Percentiles rank a stretch among this genome's conserved stretches.
phyloP scores from a whole-genome alignment of 2,888 invertebrate genomes.

The Caenorhabditis uteleia region DNA sequence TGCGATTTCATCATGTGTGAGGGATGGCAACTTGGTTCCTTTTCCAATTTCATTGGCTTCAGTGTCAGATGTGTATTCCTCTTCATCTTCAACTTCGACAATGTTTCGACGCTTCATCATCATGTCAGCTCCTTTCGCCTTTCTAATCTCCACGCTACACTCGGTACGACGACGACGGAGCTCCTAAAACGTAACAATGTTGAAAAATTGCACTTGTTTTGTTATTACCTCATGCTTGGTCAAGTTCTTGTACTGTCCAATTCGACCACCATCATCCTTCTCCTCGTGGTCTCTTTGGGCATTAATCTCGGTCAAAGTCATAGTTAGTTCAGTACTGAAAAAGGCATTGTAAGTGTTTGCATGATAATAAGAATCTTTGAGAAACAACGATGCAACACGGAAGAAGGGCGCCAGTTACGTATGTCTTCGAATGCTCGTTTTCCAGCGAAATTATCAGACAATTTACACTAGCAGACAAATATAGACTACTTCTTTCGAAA shows the following conservation, averaged over 20 bases:
- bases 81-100: constrained; percentile 43
- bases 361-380: no score
- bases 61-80: constrained; percentile 11
- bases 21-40: constrained; percentile 10
- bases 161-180: constrained; percentile 87
- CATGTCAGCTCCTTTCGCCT: constrained; percentile 91
- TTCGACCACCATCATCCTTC: constrained; percentile 40
- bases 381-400: no score
- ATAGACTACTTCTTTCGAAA: no score
- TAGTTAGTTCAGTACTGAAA: neutral
- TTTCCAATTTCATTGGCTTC: constrained; percentile 8
- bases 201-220: neutral
- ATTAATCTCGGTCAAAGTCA: neutral
- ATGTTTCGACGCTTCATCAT: constrained; percentile 77
- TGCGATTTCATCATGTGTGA: constrained; percentile 47
- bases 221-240: constrained; percentile 59
- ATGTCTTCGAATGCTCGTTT: no score
- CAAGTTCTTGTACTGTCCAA: constrained; percentile 64
- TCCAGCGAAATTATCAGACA: no score
- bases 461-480: no score
- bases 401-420: no score
- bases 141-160: constrained; percentile 86
- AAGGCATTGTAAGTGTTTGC: no score
- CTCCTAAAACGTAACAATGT: constrained; percentile 75
- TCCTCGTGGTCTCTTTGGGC: constrained; percentile 19